Evolutionary conservation across 1,140 invertebrate species (phyloP).

Genomic region (Rhizoglyphus robini): DNA sequence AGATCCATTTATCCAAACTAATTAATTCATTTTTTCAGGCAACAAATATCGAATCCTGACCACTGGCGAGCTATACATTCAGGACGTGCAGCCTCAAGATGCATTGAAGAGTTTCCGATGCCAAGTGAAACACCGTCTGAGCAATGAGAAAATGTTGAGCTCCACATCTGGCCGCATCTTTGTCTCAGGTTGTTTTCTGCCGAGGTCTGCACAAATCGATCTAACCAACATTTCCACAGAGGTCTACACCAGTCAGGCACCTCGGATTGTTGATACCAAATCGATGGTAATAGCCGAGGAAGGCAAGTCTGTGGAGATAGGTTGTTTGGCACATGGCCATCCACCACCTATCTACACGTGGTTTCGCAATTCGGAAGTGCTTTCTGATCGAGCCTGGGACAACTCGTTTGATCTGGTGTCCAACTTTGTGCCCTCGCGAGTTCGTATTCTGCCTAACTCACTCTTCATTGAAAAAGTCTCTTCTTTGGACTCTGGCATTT

Average conservation of each 20-base stretch:
- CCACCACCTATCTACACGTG: slow-evolving; percentile 8
- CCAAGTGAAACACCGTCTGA: slow-evolving; percentile 27
- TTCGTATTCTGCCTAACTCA: slow-evolving; percentile 23
- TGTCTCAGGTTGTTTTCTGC: slow-evolving; percentile 25
- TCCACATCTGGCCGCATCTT: slow-evolving; percentile 24
- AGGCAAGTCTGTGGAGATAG: slow-evolving; percentile 31
- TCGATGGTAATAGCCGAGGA: slow-evolving; percentile 28
- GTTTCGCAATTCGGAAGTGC: slow-evolving; percentile 25
- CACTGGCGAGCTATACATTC: slow-evolving; percentile 28
- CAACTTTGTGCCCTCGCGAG: background rate
- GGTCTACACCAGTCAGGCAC: slow-evolving; percentile 28
- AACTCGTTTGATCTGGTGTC: background rate
- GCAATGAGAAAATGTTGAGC: slow-evolving; percentile 23
- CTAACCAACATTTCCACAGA: too few species aligned
- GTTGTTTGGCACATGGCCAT: slow-evolving; percentile 22
- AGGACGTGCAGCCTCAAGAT: slow-evolving; percentile 24
- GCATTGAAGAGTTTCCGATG: slow-evolving; percentile 26
- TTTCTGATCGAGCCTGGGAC: background rate
- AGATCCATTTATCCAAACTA: background rate
- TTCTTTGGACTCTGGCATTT: slow-evolving; percentile 27
- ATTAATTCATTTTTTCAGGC: background rate
- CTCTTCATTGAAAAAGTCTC: slow-evolving; percentile 23
- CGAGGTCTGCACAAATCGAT: too few species aligned
- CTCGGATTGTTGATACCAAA: slow-evolving; percentile 26
- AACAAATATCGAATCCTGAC: slow-evolving; percentile 28